These are phyloP conservation scores for Triplophysa yarkandensis DNA, from an alignment of 2,797 vertebrate genomes.

Conservation along the genomic window DNA sequence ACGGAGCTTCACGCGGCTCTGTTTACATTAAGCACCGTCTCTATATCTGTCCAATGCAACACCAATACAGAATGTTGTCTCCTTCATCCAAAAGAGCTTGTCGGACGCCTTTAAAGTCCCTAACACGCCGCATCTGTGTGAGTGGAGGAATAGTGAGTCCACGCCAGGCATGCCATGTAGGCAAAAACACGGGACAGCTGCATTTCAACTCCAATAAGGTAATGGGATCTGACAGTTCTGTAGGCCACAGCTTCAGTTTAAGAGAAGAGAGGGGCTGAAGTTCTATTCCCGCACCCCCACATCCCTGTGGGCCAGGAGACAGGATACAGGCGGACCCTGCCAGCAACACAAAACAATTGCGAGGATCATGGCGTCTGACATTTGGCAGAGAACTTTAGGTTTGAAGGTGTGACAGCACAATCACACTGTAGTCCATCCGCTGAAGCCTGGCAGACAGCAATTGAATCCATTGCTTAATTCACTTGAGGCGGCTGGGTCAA, in stretches of 20 bases:
- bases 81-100: conserved; percentile 23
- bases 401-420: conserved; percentile 7
- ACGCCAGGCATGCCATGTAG: conserved; percentile 61
- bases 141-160: conserved; percentile 25
- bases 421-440: conserved; percentile 12
- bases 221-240: conserved; percentile 76
- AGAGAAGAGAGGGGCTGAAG: conserved; percentile 21
- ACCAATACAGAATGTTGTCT: conserved; percentile 14
- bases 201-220: conserved; percentile 81
- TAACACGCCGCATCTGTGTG: conserved; percentile 35
- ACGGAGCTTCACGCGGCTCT: background rate
- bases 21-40: conserved; percentile 19
- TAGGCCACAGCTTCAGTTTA: conserved; percentile 61
- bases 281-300: conserved; percentile 10
- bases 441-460: conserved; percentile 24
- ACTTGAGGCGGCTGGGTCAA: conserved; percentile 40
- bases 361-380: background rate
- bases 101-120: conserved; percentile 24
- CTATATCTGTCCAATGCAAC: conserved; percentile 12
- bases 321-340: conserved; percentile 18
- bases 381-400: background rate
- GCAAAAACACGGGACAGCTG: conserved; percentile 72
- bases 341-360: conserved; percentile 41
- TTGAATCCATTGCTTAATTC: conserved; percentile 48
- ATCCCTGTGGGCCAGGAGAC: conserved; percentile 25